Conservation (phyloP, 2,888 invertebrate species). For the Suillia variegata region DNA sequence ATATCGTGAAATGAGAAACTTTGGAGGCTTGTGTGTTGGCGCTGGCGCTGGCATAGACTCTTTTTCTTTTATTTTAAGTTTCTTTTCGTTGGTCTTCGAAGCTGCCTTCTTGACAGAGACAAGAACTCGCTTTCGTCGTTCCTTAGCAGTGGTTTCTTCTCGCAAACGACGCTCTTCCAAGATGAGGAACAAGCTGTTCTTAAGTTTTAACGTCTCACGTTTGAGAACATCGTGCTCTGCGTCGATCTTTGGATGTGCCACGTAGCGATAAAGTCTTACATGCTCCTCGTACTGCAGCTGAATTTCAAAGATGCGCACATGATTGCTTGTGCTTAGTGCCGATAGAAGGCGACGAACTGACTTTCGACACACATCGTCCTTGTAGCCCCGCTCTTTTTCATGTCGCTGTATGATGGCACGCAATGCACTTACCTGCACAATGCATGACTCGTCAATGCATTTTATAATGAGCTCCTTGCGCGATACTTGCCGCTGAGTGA, state of each 20-base stretch:
- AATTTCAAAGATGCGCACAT: constrained; percentile 49
- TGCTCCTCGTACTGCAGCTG: constrained; percentile 40
- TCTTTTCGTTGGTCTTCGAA: neutral
- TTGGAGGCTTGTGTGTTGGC: constrained; percentile 57
- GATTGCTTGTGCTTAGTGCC: constrained; percentile 61
- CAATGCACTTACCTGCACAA: constrained; percentile 66
- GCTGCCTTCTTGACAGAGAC: neutral
- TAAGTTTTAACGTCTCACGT: constrained; percentile 47
- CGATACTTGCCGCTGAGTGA: constrained; percentile 50
- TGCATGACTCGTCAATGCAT: constrained; percentile 65
- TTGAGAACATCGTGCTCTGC: constrained; percentile 40
- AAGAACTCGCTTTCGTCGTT: constrained; percentile 25
- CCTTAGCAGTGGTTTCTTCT: neutral
- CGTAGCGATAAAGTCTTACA: constrained; percentile 45
- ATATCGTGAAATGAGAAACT: constrained; percentile 70
- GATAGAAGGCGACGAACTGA: constrained; percentile 68
- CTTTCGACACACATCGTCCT: constrained; percentile 66
- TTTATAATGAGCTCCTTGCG: constrained; percentile 70
- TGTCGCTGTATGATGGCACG: constrained; percentile 64
- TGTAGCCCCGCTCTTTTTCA: constrained; percentile 64
- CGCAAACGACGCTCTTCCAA: constrained; percentile 40
- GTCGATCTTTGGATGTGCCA: constrained; percentile 53
- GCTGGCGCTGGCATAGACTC: constrained; percentile 14
- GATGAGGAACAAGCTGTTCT: constrained; percentile 42
- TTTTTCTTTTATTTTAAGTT: neutral